Conservation (phyloP, 2,797 vertebrate genomes). For the Menidia menidia region DNA sequence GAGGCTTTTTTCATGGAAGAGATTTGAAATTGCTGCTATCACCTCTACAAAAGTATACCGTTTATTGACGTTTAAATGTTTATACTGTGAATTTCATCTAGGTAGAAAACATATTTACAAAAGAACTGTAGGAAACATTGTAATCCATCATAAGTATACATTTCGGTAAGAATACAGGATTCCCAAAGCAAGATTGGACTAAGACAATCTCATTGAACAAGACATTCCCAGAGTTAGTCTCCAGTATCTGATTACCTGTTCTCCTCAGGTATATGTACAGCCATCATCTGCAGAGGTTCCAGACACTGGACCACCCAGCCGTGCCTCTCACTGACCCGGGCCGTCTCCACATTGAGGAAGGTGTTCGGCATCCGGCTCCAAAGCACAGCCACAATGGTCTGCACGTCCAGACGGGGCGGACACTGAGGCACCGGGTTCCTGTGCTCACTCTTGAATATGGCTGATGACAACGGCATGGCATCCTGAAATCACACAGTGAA, state of each 20-base stretch:
- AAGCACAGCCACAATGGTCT: conserved; percentile 92
- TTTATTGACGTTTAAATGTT: not conserved
- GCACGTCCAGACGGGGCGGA: conserved; percentile 93
- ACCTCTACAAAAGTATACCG: not conserved
- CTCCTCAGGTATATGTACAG: conserved; percentile 97
- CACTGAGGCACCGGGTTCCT: conserved; percentile 95
- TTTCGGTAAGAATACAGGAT: not conserved
- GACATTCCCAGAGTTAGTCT: too few species aligned
- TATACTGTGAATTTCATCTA: not conserved
- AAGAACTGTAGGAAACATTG: not conserved
- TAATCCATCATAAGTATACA: not conserved
- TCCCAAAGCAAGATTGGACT: not conserved
- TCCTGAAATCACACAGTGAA: conserved; percentile 80
- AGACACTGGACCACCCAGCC: conserved; percentile 96
- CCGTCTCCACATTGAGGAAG: conserved; percentile 92
- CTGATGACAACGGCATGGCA: conserved; percentile 95
- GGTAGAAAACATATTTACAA: not conserved
- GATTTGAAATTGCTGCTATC: not conserved
- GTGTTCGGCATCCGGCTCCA: conserved; percentile 99
- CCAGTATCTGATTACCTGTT: conserved; percentile 78
- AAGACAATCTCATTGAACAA: too few species aligned
- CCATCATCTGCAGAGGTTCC: conserved; percentile 96
- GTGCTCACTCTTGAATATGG: conserved; percentile 96
- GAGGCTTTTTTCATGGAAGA: too few species aligned
- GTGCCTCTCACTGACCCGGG: conserved; percentile 94